Base-by-base conservation (phyloP, 2,113 vertebrate genomes). In the Psephotus haematonotus region DNA sequence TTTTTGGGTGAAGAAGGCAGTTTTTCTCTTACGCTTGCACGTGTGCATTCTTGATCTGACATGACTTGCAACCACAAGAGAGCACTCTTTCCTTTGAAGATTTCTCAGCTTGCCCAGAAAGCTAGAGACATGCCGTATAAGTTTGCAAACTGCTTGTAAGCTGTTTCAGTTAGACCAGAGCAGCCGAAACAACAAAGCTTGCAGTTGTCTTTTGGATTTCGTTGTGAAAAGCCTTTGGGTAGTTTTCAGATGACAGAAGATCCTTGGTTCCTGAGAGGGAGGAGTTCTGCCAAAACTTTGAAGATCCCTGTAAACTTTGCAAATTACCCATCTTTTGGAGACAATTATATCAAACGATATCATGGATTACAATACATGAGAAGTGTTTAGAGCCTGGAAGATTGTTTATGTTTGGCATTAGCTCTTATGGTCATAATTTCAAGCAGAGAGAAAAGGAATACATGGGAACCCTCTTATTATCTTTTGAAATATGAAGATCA, bases 401-500 rank as follows among this genome's bases (percentile, higher is more conserved):
- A 96, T 96, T 94, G 91, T 97, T 95, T 92, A 96, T 87, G 88
- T 97, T 97, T 96, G 96, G 93, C 74, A 91, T 94, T 97, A 93
- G 84, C 62, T 95, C 91, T 90, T 89, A 75, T 75, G 96, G 97
- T 96, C 95, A 82, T 92, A 89, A 97, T 95, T 96, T 97, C 94
- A 97, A 97, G 93, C 17, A 19, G 59, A 46, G 86, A 95, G 94
- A 95, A 95, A 70, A 88, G 53, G 71, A 97, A 84, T 91, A 88
- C 91, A 90, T 75, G 94, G 95, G 91, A 96, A 96, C 93, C 81
- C 91, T 94, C 96, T 96, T 96, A 96, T 97, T 96, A 97, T 82
- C 95, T 97, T 97, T 96, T 97, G 96, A 97, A 98, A 97, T 88
- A 96, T 96, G 97, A 98, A 97, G 97, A 97, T 97, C 96, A 96